phyloP scores from a whole-genome alignment of 2,888 invertebrate genomes.

The Punctoribates punctum region DNA sequence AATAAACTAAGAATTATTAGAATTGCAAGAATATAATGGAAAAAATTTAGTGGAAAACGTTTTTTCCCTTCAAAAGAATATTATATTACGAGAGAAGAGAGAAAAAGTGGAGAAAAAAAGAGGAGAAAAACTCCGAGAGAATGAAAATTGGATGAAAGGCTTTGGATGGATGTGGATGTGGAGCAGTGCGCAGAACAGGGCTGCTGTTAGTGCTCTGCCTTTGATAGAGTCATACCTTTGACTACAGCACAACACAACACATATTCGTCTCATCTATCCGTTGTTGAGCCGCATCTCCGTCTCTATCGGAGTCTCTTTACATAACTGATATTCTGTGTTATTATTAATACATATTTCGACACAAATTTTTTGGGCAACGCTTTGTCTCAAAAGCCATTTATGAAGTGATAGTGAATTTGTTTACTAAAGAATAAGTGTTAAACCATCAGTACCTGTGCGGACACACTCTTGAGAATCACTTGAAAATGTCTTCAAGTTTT shows the following conservation, averaged over 20 bases:
- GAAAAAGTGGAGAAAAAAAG: background rate
- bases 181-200: conserved; percentile 14
- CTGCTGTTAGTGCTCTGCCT: background rate
- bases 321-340: background rate
- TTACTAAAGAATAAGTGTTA: background rate
- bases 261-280: background rate
- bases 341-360: background rate
- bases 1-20: background rate
- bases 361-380: background rate
- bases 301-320: conserved; percentile 3
- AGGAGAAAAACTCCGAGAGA: background rate
- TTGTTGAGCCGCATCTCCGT: background rate
- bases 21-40: background rate
- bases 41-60: background rate
- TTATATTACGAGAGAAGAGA: background rate
- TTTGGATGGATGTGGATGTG: too few relatives aligned
- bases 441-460: background rate
- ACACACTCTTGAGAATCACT: background rate
- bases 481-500: conserved; percentile 40
- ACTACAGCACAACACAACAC: background rate
- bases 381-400: too few relatives aligned
- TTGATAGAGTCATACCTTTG: conserved; percentile 18
- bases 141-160: conserved; percentile 12
- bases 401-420: too few relatives aligned
- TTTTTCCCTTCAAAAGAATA: background rate